Base-by-base conservation (phyloP, 1,140 invertebrate genomes). In the Sarcophaga bullata region DNA sequence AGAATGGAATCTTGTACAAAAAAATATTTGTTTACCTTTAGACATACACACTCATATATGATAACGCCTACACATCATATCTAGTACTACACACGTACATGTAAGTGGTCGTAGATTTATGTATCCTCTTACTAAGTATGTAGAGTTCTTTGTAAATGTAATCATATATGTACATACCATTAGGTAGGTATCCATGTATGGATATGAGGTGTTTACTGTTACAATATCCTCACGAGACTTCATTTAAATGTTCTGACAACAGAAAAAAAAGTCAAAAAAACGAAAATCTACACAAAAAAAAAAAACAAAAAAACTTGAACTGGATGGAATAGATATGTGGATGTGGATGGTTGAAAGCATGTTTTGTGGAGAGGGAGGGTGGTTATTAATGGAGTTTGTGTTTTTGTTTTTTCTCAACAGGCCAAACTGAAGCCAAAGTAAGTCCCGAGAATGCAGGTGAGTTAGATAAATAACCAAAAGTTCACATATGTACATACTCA, bases 391-490 rank as follows among this genome's bases (percentile, higher is more conserved):
- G 8, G 9, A 52, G 50, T 52, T 52, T 10, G 50, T 52, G 2
- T 10, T 1, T 52, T 13, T 10, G 1, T 52, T 13, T n/a, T 78
- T n/a, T 72, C 37, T 49, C 8, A 52, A n/a, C 19, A 78, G 25
- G 25, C 9, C n/a, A 5, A 49, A 78, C 48, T 50, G 75, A 78
- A 78, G 75, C 75, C 75, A 78, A 78, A 78, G 75, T 52, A 78
- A 78, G 50, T 78, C 75, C 75, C 75, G 19, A 68, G 17, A 78
- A 50, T 78, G 75, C 75, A 78, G 75, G 48, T 78, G 75, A 78
- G 75, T 19, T 78, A 78, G 48, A 78, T 78, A 78, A 68, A 68
- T 19, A 19, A 68, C 62, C n/a, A 8, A 58, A 58, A 37, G 25
- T 6, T 58, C 54, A 68, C 62, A 68, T 19, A 68, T n/a, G n/a